These are phyloP conservation scores for Nannospalax galili DNA, from an alignment of 2,113 vertebrate genomes.

Conservation along the genomic window DNA sequence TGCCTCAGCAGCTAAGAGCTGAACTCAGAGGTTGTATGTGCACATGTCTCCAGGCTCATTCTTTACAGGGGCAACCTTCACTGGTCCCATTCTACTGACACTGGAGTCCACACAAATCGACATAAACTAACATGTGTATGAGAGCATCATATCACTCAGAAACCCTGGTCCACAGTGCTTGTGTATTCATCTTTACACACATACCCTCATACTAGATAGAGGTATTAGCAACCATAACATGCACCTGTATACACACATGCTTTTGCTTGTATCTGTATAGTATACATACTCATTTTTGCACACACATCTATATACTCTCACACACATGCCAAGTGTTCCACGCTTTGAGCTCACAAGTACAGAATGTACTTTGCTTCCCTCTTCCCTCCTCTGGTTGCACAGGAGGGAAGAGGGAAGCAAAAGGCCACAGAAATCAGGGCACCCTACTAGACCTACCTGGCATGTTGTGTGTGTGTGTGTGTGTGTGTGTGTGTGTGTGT, in stretches of 20 bases:
- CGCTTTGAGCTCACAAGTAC: neutral
- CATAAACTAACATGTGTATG: neutral
- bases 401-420: neutral
- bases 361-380: too few species aligned
- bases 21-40: neutral
- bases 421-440: neutral
- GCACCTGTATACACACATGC: neutral
- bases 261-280: neutral
- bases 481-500: neutral
- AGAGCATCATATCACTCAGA: neutral
- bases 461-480: neutral
- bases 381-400: neutral
- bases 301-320: rapidly evolving
- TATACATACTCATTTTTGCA: neutral
- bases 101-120: neutral
- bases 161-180: neutral
- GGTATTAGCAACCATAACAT: neutral
- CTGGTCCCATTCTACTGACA: neutral
- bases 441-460: rapidly evolving
- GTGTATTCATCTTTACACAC: neutral
- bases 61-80: neutral
- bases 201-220: neutral
- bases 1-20: neutral
- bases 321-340: neutral
- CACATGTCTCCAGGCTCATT: neutral